A percentile compares a stretch with the other conserved stretches of the same genome.
These are phyloP conservation scores for Hololepta plana DNA, from an alignment of 2,888 invertebrate genomes.

Conservation along the genomic window DNA sequence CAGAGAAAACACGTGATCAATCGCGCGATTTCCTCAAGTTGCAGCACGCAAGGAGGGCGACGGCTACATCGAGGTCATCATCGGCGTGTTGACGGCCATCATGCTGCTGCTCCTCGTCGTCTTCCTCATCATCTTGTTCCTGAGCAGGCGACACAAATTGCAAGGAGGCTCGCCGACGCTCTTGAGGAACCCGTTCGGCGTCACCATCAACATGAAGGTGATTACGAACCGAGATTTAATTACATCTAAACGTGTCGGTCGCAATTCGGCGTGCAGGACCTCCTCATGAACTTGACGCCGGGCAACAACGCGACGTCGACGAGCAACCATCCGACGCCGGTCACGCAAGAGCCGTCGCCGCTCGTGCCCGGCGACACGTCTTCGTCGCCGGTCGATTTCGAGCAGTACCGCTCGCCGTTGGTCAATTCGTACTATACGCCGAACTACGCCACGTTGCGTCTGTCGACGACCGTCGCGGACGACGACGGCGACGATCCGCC, in stretches of 20 bases:
- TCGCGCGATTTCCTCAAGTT: constrained; percentile 22
- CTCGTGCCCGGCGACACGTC: constrained; percentile 21
- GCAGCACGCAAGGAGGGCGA: constrained; percentile 37
- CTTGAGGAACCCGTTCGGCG: constrained; percentile 40
- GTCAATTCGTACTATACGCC: constrained; percentile 31
- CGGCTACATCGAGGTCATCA: constrained; percentile 39
- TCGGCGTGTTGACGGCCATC: constrained; percentile 45
- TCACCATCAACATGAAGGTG: constrained; percentile 50
- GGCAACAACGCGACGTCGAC: constrained; percentile 24
- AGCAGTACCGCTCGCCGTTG: constrained; percentile 35
- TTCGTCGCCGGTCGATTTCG: constrained; percentile 26
- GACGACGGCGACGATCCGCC: constrained; percentile 12
- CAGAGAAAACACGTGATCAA: background rate
- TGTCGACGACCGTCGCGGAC: constrained; percentile 13
- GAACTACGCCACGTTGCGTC: constrained; percentile 31
- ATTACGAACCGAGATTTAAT: constrained; percentile 1
- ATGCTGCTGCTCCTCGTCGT: constrained; percentile 42
- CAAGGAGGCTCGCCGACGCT: constrained; percentile 43
- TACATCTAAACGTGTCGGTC: constrained; percentile 2
- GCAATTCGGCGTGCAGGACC: constrained; percentile 25
- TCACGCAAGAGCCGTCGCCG: constrained; percentile 23
- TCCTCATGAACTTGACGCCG: constrained; percentile 37
- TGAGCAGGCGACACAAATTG: constrained; percentile 38
- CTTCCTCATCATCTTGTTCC: constrained; percentile 40
- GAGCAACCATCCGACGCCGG: constrained; percentile 25